These are phyloP conservation scores for Lithophane socia DNA, from an alignment of 2,888 invertebrate species.

Conservation along the genomic window DNA sequence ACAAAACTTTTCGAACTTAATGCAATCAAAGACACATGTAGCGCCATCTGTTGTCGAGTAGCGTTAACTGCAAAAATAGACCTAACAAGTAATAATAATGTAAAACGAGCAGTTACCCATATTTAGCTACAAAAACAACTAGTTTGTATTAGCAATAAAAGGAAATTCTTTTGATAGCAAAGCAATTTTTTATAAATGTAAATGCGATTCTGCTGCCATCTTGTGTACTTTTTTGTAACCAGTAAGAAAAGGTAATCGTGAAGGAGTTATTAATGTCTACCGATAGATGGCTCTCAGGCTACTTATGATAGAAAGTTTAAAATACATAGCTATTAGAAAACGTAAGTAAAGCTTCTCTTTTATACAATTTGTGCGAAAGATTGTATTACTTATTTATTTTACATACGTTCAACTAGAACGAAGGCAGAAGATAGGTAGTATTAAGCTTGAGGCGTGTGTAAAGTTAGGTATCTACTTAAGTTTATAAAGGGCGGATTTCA, in stretches of 20 bases:
- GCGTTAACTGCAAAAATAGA: conserved; percentile 12
- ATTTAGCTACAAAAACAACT: background rate
- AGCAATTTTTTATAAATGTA: background rate
- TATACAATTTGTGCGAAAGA: background rate
- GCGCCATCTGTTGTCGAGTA: conserved; percentile 71
- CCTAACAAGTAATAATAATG: too few species aligned
- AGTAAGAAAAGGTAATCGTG: background rate
- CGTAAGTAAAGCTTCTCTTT: background rate
- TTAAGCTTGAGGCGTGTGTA: too few species aligned
- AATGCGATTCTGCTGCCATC: conserved; percentile 23
- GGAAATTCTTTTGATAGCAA: background rate
- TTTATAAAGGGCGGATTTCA: too few species aligned
- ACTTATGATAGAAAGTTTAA: background rate
- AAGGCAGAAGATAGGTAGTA: too few species aligned
- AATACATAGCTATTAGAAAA: background rate
- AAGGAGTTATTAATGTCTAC: background rate
- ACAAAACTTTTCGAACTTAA: conserved; percentile 38
- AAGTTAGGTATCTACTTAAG: background rate
- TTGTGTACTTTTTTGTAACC: background rate
- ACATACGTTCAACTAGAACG: background rate
- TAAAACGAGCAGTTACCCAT: background rate
- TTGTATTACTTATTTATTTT: background rate
- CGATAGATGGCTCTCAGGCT: conserved; percentile 26
- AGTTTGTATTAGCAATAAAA: background rate
- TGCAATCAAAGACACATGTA: background rate